Conservation (phyloP, 2,888 invertebrate species). For the Nomada lathburiana region DNA sequence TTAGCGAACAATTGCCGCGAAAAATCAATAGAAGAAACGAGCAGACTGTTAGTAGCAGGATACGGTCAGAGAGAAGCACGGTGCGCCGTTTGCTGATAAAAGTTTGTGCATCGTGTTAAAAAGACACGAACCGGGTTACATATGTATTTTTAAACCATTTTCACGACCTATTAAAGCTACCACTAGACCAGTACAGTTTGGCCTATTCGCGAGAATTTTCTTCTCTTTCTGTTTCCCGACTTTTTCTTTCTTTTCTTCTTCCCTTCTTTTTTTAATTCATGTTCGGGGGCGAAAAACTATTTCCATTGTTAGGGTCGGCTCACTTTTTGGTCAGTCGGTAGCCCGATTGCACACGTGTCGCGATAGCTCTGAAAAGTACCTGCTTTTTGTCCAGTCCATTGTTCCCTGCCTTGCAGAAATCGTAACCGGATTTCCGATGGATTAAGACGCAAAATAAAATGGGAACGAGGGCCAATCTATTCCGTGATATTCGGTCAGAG, state of each 20-base stretch:
- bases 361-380: slow-evolving; percentile 7
- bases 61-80: neutral
- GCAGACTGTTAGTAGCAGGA: neutral
- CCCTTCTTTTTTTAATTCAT: neutral
- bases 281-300: slow-evolving; percentile 2
- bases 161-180: slow-evolving; percentile 20
- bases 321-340: slow-evolving; percentile 1
- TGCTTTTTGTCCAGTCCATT: neutral
- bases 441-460: slow-evolving; percentile 48
- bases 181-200: neutral
- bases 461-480: slow-evolving; percentile 41
- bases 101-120: slow-evolving; percentile 17
- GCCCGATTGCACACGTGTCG: slow-evolving; percentile 4
- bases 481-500: slow-evolving; percentile 39
- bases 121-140: slow-evolving; percentile 21
- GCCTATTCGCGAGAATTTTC: neutral
- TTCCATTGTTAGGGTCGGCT: slow-evolving; percentile 4
- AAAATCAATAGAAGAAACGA: neutral
- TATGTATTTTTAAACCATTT: slow-evolving; percentile 22
- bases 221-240: neutral
- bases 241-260: too few relatives aligned
- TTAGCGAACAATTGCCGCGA: too few relatives aligned
- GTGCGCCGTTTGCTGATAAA: slow-evolving; percentile 29
- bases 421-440: slow-evolving; percentile 20
- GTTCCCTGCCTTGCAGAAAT: neutral